Evolutionary conservation across 1,140 invertebrate species (phyloP), one percentile per base, ranked within the genome.

Genomic region (Phymorhynchus buccinoides): DNA sequence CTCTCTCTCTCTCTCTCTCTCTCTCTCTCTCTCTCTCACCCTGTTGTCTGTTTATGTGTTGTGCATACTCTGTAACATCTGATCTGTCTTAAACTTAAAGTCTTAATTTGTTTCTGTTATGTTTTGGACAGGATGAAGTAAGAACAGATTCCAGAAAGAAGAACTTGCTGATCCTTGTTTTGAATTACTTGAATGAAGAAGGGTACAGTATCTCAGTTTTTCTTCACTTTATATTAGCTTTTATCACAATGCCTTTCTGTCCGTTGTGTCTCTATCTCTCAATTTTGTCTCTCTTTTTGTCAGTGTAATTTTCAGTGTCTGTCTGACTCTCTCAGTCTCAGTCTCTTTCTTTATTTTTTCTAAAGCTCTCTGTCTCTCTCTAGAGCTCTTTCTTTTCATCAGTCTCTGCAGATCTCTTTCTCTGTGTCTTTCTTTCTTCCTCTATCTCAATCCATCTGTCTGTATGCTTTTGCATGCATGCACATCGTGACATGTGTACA

Each of bases 131-230:
- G 93, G 93, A 94, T 92, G 93, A 94, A 84, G 87, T 94, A 88
- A 94, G 95, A 88, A 94, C 94, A 84, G 95, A 95, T 86, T 94
- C 95, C 66, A 94, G 96, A 73, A 96, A 96, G 88, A 95, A 95
- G 84, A 96, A 96, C 91, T 93, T 97, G 6, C 92, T 97, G n/a
- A 96, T 96, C 90, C 94, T 98, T 77, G 95, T 97, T 84, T 92
- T 95, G n/a, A 95, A 95, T 44, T 97, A 96, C 94, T 92, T 98
- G 86, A 93, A 94, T 87, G 96, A 96, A 89, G 95, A 96, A 92
- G 96, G 96, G 90, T 96, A 91, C 90, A 90, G 86, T 86, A 86
- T 85, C 84, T 35, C 30, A 77, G n/a, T 37, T n/a, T 77, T 77
- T 30, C 7, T 77, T 7, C n/a, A 77, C 35, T 44, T 77, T 39